A percentile compares a stretch with the other conserved stretches of the same genome.
These are phyloP conservation scores for Neomorphus geoffroyi DNA, from an alignment of 2,797 vertebrate species.

Conservation along the genomic window DNA sequence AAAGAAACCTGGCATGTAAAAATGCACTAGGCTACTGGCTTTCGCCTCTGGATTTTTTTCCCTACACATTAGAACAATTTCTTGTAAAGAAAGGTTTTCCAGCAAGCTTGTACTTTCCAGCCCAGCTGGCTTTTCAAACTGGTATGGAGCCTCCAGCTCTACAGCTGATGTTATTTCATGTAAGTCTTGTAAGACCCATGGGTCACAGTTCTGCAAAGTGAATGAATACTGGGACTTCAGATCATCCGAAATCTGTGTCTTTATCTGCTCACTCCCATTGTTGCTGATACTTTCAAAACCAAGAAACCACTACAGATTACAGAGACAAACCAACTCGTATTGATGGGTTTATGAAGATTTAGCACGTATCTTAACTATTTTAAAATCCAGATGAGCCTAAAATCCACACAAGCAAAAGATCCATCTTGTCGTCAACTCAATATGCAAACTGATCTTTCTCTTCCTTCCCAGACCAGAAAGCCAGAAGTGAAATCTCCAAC, in stretches of 20 bases:
- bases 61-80: background rate
- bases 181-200: background rate
- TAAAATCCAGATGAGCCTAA: background rate
- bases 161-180: background rate
- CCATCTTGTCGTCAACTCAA: background rate
- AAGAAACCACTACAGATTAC: background rate
- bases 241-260: background rate
- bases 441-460: background rate
- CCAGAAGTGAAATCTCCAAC: background rate
- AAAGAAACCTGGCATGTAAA: background rate
- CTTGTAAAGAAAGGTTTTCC: background rate
- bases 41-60: background rate
- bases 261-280: background rate
- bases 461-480: background rate
- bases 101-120: background rate
- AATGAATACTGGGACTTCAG: background rate
- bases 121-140: background rate
- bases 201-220: background rate
- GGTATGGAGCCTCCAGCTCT: background rate
- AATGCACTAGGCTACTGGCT: background rate
- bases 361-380: background rate
- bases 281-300: background rate
- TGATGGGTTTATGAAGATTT: background rate
- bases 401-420: background rate
- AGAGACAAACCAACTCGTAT: background rate